Evolutionary conservation across 2,797 vertebrate species (phyloP).

Genomic region (Pseudomugil tenellus): DNA sequence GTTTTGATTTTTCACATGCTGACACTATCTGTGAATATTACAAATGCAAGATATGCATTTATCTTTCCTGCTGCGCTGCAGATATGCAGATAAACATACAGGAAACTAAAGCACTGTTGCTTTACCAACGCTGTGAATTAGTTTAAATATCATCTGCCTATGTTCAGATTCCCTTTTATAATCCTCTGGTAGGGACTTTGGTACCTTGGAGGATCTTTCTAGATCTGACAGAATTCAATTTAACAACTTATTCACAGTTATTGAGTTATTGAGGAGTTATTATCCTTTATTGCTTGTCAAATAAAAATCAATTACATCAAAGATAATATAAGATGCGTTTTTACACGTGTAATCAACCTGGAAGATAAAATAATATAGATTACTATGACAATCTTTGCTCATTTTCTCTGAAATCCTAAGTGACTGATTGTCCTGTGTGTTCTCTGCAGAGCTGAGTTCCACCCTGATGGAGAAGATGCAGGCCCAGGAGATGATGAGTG

Average conservation of each 20-base stretch:
- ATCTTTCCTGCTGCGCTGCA: not conserved
- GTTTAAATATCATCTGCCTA: not conserved
- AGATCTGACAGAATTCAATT: too few species aligned
- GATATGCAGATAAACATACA: not conserved
- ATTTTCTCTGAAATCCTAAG: not conserved
- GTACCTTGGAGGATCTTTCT: too few species aligned
- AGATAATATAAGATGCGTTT: too few species aligned
- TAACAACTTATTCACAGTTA: too few species aligned
- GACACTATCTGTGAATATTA: not conserved
- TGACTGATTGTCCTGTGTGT: not conserved
- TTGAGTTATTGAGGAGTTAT: too few species aligned
- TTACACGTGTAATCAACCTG: too few species aligned
- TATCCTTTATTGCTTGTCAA: too few species aligned
- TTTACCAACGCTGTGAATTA: not conserved
- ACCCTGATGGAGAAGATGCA: slow-evolving; percentile 96
- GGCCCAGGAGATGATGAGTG: slow-evolving; percentile 90
- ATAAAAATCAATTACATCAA: too few species aligned
- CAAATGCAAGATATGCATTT: too few species aligned
- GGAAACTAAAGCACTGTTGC: not conserved
- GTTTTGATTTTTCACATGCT: not conserved
- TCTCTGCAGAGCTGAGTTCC: slow-evolving; percentile 87
- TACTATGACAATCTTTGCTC: not conserved
- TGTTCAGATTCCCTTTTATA: too few species aligned
- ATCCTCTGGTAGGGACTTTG: too few species aligned
- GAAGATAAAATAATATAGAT: not conserved